Conservation (phyloP, 1,140 invertebrate genomes). For the Acromyrmex echinatior region DNA sequence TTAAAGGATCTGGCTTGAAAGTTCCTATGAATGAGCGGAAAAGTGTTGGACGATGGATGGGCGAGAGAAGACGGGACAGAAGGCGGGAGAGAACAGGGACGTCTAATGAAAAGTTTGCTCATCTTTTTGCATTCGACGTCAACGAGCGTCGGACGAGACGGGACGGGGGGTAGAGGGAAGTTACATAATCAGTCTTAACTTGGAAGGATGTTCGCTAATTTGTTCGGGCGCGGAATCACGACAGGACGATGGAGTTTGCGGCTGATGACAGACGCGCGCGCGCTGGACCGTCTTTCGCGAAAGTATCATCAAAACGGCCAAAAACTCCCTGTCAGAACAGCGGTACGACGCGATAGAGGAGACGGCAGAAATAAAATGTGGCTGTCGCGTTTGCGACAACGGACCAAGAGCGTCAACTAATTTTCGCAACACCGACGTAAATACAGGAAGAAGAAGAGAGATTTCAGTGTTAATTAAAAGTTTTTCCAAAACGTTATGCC, state of each 20-base stretch:
- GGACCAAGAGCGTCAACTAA: background rate
- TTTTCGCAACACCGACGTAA: constrained; percentile 2
- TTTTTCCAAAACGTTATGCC: constrained; percentile 73
- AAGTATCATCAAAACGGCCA: constrained; percentile 49
- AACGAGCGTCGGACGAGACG: background rate
- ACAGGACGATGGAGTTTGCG: constrained; percentile 29
- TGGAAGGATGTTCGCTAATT: constrained; percentile 76
- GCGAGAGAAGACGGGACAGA: background rate
- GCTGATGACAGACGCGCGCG: background rate
- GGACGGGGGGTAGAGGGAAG: background rate
- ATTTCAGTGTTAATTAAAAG: constrained; percentile 80
- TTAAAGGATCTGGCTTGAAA: constrained; percentile 43
- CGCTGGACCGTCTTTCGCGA: background rate
- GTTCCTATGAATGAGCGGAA: constrained; percentile 37
- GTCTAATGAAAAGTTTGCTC: constrained; percentile 77
- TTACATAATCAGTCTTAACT: constrained; percentile 79
- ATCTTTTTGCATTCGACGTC: constrained; percentile 74
- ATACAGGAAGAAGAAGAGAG: background rate
- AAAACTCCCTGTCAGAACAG: constrained; percentile 31
- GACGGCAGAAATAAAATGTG: constrained; percentile 30
- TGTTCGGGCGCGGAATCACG: constrained; percentile 60
- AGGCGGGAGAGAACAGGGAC: background rate
- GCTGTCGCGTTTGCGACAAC: background rate
- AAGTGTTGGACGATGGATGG: constrained; percentile 3
- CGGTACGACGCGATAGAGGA: constrained; percentile 22